Base-by-base conservation (phyloP, 2,888 invertebrate genomes). In the Actias luna region DNA sequence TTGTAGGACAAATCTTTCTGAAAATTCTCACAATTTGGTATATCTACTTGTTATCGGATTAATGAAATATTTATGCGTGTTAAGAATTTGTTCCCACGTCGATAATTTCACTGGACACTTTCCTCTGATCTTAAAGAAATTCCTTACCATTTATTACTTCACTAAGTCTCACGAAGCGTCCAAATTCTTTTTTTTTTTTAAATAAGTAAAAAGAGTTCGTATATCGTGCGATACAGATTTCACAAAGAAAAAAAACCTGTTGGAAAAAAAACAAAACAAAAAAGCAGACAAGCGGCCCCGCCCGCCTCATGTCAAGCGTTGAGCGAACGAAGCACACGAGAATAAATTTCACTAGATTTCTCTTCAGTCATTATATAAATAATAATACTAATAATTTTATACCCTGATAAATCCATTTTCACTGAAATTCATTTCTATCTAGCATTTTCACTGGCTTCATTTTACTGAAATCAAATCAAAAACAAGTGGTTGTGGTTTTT, bases 171-270 rank as follows among this genome's bases (percentile, higher is more conserved):
- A 68, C 61, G 52, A 61, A 65, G 29, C 55, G 16, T 55, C 29
- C 29, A 55, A 16, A n/a, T 16, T 55, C 29, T 27, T 52, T 27
- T 61, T 31, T 52, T 65, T 66, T 73, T 78, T 80, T 79, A 75
- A 74, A 70, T 67, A 79, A 71, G 73, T 75, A 78, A 79, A 83
- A 82, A 78, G 79, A 80, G 70, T 80, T 79, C 80, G 79, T 81
- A 77, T 84, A 80, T 82, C 85, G 87, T 88, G 88, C 88, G 80
- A 87, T 89, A 88, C 87, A 86, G 84, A 88, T 87, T 88, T 85
- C 80, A 83, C 79, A 75, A 81, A 70, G 74, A 79, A 83, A 84
- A 84, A 82, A 80, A 59, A 68, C 64, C 64, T 68, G 22, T 74
- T 63, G 76, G 76, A 79, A 77, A 78, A 75, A 73, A 73, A 73